Evolutionary conservation across 2,113 vertebrate genomes (phyloP).

Genomic region (Euleptes europaea): DNA sequence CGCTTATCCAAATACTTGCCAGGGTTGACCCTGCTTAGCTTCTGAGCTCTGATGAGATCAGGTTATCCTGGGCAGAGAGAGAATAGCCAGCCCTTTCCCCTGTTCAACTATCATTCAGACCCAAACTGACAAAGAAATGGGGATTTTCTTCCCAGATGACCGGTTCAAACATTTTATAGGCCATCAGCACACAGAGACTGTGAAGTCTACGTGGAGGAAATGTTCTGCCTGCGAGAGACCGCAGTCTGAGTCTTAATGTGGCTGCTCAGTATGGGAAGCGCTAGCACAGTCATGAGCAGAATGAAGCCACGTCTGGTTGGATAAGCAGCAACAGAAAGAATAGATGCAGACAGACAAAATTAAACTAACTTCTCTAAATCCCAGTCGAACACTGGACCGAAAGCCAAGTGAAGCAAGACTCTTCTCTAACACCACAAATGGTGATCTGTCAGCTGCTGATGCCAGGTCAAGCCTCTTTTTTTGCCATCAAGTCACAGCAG

Average conservation of each 20-base stretch:
- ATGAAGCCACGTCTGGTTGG: neutral
- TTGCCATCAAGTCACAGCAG: too few species aligned
- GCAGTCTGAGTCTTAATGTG: constrained; percentile 47
- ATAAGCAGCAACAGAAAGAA: constrained; percentile 45
- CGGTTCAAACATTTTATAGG: constrained; percentile 9
- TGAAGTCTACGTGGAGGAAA: constrained; percentile 28
- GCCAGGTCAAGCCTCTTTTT: too few species aligned
- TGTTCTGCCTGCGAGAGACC: constrained; percentile 46
- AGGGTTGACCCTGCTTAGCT: too few species aligned
- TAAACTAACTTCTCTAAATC: constrained; percentile 30
- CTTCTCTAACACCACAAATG: constrained; percentile 39
- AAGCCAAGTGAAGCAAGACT: constrained; percentile 40
- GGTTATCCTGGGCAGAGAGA: too few species aligned
- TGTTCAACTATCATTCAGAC: neutral
- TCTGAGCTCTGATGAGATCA: too few species aligned
- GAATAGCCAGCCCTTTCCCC: neutral
- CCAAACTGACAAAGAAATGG: neutral
- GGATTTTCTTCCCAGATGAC: neutral
- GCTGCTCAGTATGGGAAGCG: constrained; percentile 41
- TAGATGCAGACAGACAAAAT: constrained; percentile 38
- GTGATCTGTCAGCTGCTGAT: constrained; percentile 41
- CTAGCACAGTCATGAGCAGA: constrained; percentile 31
- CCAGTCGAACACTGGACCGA: constrained; percentile 29
- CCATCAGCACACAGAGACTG: neutral
- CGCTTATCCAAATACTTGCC: too few species aligned